Evolutionary conservation across 2,888 invertebrate species (phyloP).

Genomic region (Lepidochitona cinerea): DNA sequence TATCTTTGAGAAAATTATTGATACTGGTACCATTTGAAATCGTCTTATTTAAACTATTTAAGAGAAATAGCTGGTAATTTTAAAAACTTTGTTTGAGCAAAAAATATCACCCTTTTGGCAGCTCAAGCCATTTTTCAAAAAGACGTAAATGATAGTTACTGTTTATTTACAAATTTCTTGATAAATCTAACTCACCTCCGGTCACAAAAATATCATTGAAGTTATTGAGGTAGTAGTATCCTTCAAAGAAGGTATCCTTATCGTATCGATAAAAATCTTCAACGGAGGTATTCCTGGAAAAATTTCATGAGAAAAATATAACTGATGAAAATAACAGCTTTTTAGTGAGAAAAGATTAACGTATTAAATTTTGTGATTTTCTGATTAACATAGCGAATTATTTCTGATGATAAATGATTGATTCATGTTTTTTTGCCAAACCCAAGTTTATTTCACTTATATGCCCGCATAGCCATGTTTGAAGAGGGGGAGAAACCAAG

Average conservation of each 20-base stretch:
- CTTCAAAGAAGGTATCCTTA: conserved; percentile 76
- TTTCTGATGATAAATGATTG: background rate
- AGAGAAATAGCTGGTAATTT: too few relatives aligned
- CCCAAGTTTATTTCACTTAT: too few relatives aligned
- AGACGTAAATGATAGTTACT: too few relatives aligned
- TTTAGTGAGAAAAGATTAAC: background rate
- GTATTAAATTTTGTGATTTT: background rate
- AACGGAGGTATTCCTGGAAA: conserved; percentile 83
- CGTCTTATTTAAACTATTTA: too few relatives aligned
- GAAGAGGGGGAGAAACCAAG: too few relatives aligned
- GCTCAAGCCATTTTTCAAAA: too few relatives aligned
- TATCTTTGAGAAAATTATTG: too few relatives aligned
- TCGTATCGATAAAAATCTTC: conserved; percentile 85
- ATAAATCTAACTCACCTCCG: conserved; percentile 73
- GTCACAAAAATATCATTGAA: conserved; percentile 85
- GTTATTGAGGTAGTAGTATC: conserved; percentile 90
- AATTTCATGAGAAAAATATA: background rate
- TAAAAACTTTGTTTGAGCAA: background rate
- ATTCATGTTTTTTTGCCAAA: background rate
- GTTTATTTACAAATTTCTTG: too few relatives aligned
- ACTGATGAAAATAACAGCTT: conserved; percentile 6
- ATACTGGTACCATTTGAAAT: too few relatives aligned
- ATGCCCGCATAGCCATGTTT: too few relatives aligned
- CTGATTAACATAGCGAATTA: background rate
- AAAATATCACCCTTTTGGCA: too few relatives aligned